Base-by-base conservation (phyloP, 1,140 invertebrate genomes). In the Drosophila grimshawi region DNA sequence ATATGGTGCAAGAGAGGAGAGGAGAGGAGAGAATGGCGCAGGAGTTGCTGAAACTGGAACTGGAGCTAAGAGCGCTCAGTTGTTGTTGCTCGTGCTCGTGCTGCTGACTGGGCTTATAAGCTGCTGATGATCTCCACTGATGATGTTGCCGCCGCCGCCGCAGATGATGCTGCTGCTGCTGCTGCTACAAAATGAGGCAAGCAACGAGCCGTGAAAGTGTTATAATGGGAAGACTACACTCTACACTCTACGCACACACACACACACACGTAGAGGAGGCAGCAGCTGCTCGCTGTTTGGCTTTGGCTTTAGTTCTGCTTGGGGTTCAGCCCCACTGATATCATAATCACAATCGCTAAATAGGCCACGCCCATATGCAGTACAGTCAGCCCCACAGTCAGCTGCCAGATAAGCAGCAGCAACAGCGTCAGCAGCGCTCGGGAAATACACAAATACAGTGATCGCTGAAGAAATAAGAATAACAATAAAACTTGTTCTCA, bases 141-240 rank as follows among this genome's bases (percentile, higher is more conserved):
- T 57, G 48, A 6, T 52, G 62, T 51, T 64, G 62, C 46, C 45
- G 45, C 1, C 8, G 62, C 60, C 8, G 39, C 39, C 39, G 39
- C 39, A 76, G 75, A 55, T 86, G 81, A 72, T 35, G 5, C 53
- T 37, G 60, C 45, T 51, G 78, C 81, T 67, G 77, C 57, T 68
- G 83, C 63, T 46, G 46, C 59, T 69, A 39, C 39, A 65, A 63
- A 75, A 78, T 69, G 72, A 52, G 76, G 62, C 68, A 68, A 62
- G 65, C 82, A 89, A 89, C 86, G 86, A 89, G 78, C 85, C 85
- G 86, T 89, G 85, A 89, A 89, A 89, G 85, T 89, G 85, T 89
- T 89, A 89, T 90, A 89, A 90, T 89, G 80, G 67, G 59, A 72
- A 80, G 46, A 78, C 68, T 64, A 55, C 61, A 68, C 63, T 43